Percentiles rank a stretch among this genome's conserved stretches.
These are phyloP conservation scores for Bovichtus diacanthus DNA, from an alignment of 2,797 vertebrate species.

Conservation along the genomic window DNA sequence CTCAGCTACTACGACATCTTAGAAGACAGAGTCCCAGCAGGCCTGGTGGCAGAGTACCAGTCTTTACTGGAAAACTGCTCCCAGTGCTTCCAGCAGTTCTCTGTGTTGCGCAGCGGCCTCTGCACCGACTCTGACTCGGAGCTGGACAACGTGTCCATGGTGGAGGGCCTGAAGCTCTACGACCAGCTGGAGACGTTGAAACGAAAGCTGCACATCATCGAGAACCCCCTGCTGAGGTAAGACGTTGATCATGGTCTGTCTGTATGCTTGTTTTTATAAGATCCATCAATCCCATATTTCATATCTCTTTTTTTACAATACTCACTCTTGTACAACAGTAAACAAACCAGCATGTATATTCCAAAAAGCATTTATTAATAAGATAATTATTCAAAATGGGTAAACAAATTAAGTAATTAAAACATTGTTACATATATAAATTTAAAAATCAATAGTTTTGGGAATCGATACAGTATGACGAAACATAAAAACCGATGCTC, in stretches of 20 bases:
- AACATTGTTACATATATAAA: too few species aligned
- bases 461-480: too few species aligned
- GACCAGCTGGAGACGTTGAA: constrained; percentile 91
- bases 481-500: too few species aligned
- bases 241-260: not conserved
- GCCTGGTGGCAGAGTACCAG: constrained; percentile 89
- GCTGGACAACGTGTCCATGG: constrained; percentile 92
- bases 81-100: constrained; percentile 88
- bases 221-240: constrained; percentile 94
- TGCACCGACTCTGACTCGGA: constrained; percentile 89
- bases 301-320: too few species aligned
- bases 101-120: constrained; percentile 87
- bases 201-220: constrained; percentile 93
- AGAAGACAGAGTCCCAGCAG: constrained; percentile 92
- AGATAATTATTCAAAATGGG: too few species aligned
- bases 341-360: too few species aligned
- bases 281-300: constrained; percentile 59
- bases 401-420: too few species aligned
- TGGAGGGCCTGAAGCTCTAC: constrained; percentile 92
- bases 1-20: constrained; percentile 93
- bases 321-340: too few species aligned
- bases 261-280: constrained; percentile 42
- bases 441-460: too few species aligned
- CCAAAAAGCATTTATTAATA: too few species aligned
- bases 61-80: constrained; percentile 86